Conservation (phyloP, 2,888 invertebrate species). For the Drosophila neonasuta region DNA sequence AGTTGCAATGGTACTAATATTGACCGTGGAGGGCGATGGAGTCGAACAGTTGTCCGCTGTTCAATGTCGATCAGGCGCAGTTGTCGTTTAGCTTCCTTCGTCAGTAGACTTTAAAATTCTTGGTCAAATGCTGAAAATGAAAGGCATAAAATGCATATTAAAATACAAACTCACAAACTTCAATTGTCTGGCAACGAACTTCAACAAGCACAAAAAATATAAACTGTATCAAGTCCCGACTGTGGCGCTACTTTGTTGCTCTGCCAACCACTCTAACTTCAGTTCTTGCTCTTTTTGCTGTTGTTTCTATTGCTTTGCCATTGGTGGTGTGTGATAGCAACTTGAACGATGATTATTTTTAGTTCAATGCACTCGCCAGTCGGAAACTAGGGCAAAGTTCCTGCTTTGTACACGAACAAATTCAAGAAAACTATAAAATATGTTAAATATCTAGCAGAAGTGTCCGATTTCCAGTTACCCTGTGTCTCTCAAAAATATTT, state of each 20-base stretch:
- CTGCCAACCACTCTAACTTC: slow-evolving; percentile 23
- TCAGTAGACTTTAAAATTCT: not conserved
- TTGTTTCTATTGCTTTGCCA: slow-evolving; percentile 10
- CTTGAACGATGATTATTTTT: slow-evolving; percentile 60
- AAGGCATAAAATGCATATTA: slow-evolving; percentile 15
- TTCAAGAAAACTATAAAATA: slow-evolving; percentile 6
- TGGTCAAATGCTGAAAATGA: slow-evolving; percentile 22
- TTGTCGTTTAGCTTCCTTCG: slow-evolving; percentile 1
- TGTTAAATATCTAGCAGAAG: not conserved
- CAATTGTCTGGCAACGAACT: slow-evolving; percentile 25
- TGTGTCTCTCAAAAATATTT: no score
- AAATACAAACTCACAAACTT: not conserved
- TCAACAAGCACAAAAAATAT: slow-evolving; percentile 48
- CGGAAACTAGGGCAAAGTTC: slow-evolving; percentile 62
- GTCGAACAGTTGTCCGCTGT: slow-evolving; percentile 77
- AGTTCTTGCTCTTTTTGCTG: slow-evolving; percentile 26
- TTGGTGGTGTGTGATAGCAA: slow-evolving; percentile 30
- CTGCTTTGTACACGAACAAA: slow-evolving; percentile 19
- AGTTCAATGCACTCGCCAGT: slow-evolving; percentile 69
- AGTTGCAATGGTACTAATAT: slow-evolving; percentile 83
- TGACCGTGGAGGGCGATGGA: slow-evolving; percentile 77
- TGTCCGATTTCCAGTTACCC: no score
- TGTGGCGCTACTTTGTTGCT: slow-evolving; percentile 14
- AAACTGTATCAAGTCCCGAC: slow-evolving; percentile 24
- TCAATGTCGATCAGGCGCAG: slow-evolving; percentile 42